Conservation (phyloP, 2,113 vertebrate genomes). For the Chloebia gouldiae region DNA sequence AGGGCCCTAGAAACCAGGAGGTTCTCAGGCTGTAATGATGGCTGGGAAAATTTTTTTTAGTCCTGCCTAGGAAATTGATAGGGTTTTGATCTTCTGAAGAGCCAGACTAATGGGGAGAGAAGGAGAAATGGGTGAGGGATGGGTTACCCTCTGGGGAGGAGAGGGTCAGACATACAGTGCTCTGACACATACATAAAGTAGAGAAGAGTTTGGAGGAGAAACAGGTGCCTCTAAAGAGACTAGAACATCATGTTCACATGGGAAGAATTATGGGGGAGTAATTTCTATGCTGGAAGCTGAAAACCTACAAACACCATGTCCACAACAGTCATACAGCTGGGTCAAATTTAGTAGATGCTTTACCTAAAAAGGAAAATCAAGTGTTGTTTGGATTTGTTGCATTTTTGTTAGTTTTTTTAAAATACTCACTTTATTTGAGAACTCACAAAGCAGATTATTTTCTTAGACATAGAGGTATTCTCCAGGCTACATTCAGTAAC, state of each 20-base stretch:
- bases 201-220: not conserved
- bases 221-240: not conserved
- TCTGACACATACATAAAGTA: not conserved
- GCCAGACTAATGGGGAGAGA: not conserved
- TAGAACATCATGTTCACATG: not conserved
- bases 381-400: not conserved
- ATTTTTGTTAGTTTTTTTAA: accelerated
- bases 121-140: not conserved
- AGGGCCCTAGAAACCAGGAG: not conserved
- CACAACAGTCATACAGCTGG: accelerated
- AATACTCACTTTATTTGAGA: not conserved
- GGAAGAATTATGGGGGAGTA: not conserved
- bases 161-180: not conserved
- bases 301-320: not conserved
- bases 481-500: not conserved
- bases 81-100: not conserved
- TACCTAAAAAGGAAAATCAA: not conserved
- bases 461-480: not conserved
- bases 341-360: not conserved
- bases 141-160: not conserved
- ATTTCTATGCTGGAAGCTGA: not conserved
- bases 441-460: not conserved
- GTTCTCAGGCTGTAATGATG: not conserved
- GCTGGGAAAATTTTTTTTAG: not conserved
- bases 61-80: not conserved